Conservation (phyloP, 1,140 invertebrate genomes). For the Orussus abietinus region DNA sequence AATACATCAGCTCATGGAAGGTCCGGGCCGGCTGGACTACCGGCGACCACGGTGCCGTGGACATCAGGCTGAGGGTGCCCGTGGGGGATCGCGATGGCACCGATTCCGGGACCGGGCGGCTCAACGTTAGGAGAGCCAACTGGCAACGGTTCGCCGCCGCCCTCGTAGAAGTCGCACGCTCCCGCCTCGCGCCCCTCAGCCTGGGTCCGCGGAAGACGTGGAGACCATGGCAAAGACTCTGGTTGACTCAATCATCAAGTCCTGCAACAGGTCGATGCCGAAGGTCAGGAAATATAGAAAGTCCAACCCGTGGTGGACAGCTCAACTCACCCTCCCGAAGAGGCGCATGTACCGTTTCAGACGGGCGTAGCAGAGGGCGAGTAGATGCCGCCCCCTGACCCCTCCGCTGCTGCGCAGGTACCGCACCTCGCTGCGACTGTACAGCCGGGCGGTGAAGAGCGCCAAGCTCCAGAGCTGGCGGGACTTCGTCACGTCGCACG, state of each 20-base stretch:
- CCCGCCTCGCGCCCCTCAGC: background rate
- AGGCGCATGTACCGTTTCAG: background rate
- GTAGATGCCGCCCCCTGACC: background rate
- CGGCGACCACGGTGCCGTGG: constrained; percentile 7
- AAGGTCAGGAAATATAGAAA: background rate
- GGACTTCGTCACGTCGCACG: constrained; percentile 5
- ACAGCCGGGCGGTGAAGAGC: constrained; percentile 5
- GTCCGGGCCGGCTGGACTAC: constrained; percentile 5
- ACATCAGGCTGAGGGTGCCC: background rate
- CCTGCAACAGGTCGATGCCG: constrained; percentile 8
- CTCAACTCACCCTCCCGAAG: background rate
- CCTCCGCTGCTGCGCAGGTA: background rate
- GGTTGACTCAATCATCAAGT: background rate
- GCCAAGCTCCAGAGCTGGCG: constrained; percentile 8
- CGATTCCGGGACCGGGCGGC: background rate
- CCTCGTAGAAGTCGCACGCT: too few species aligned
- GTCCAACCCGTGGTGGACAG: constrained; percentile 14
- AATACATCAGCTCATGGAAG: background rate
- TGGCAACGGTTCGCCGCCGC: constrained; percentile 3
- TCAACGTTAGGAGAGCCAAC: background rate
- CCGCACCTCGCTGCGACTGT: constrained; percentile 4
- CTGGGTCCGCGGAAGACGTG: background rate
- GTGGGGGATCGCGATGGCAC: background rate
- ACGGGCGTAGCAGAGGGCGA: background rate
- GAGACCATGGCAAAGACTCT: constrained; percentile 4